Conservation (phyloP, 2,888 invertebrate species). For the Athalia cordata region DNA sequence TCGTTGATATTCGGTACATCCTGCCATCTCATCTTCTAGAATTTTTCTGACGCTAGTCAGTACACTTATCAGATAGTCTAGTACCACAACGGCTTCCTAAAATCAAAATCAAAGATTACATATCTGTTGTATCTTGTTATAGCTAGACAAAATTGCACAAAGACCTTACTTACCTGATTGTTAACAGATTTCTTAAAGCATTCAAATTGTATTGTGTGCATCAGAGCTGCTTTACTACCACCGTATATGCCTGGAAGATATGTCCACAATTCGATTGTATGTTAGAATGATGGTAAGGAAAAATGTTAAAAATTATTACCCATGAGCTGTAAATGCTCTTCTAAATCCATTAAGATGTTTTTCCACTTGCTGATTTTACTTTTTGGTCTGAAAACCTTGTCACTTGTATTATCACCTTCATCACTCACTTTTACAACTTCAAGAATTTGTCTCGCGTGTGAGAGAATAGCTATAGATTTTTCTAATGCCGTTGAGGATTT, state of each 20-base stretch:
- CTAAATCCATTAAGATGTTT: constrained; percentile 75
- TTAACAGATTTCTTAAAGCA: constrained; percentile 76
- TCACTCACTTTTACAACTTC: constrained; percentile 48
- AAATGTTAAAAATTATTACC: constrained; percentile 66
- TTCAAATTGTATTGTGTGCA: constrained; percentile 80
- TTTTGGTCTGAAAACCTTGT: constrained; percentile 59
- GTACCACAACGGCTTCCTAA: constrained; percentile 54
- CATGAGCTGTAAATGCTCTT: constrained; percentile 74
- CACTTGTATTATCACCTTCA: constrained; percentile 57
- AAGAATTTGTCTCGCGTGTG: constrained; percentile 41
- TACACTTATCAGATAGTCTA: constrained; percentile 71
- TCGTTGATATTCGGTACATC: constrained; percentile 70
- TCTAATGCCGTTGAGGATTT: constrained; percentile 4
- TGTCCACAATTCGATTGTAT: not conserved
- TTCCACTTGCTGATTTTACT: constrained; percentile 66
- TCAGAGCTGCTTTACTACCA: constrained; percentile 77
- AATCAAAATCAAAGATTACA: constrained; percentile 51
- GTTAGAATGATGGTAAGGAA: not conserved
- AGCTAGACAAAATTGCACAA: too few relatives aligned
- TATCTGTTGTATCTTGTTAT: constrained; percentile 35
- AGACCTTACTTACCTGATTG: constrained; percentile 63
- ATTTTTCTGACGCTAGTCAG: constrained; percentile 74
- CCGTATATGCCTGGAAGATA: constrained; percentile 76
- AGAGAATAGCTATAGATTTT: constrained; percentile 48
- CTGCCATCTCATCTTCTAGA: constrained; percentile 75